Base-by-base conservation (phyloP, 2,888 invertebrate species). In the Molorchus minor region DNA sequence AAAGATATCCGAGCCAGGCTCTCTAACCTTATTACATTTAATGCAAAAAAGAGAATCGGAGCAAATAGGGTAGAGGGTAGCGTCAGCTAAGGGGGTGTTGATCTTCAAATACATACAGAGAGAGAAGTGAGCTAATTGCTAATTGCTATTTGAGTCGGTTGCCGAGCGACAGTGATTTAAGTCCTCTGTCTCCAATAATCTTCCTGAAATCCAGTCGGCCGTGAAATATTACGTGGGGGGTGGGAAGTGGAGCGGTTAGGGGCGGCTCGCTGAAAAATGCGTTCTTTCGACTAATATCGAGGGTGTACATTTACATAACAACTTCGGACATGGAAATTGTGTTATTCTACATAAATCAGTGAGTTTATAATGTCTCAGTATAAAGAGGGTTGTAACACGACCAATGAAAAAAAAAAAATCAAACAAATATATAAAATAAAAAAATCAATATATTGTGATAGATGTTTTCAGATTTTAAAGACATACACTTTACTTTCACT, bases 41-140 rank as follows among this genome's bases (percentile, higher is more conserved):
- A 2, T 25, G 49, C 38, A 49, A 49, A 49, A n/a, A 49, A 38
- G 49, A 49, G 49, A 25, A 13, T 38, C 35, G 15, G 38, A 38
- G 49, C 29, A 49, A 49, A 49, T 43, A 49, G 59, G 55, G 54
- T 41, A 53, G 38, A 55, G 60, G 49, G 58, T 53, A 53, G 46
- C 62, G 55, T 62, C 59, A 56, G 56, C 58, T 55, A 52, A 55
- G 61, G 67, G 71, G 71, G 73, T 67, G 72, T 68, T 68, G 73
- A 72, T 75, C 71, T 73, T 70, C 72, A 74, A 75, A 75, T 74
- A 64, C 62, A 63, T 63, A 64, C 62, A 62, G 58, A 72, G 69
- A 74, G 71, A 74, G 72, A 78, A 77, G 77, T 75, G 77, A 71
- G 68, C 72, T 78, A 77, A 79, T 79, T 78, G 77, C 77, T 79